A percentile compares a stretch with the other conserved stretches of the same genome.
Evolutionary conservation across 2,888 invertebrate genomes (phyloP).

Genomic region (Drosophila vallismaia): DNA sequence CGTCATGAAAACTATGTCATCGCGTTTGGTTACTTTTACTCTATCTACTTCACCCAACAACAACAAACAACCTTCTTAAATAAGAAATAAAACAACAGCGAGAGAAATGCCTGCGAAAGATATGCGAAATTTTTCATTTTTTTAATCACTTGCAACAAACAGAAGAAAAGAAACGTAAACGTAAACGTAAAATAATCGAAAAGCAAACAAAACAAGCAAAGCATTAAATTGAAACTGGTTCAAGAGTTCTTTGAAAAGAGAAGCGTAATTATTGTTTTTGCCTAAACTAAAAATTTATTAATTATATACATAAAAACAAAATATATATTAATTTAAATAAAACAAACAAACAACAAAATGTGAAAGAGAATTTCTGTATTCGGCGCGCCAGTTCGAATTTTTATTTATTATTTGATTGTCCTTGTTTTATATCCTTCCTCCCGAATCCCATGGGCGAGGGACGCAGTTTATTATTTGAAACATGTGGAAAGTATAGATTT

Average conservation of each 20-base stretch:
- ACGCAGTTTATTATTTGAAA: constrained; percentile 51
- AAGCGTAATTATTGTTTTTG: constrained; percentile 69
- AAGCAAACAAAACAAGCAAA: constrained; percentile 18
- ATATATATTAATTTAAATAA: constrained; percentile 51
- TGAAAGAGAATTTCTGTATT: constrained; percentile 50
- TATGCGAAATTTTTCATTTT: constrained; percentile 32
- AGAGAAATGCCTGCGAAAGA: constrained; percentile 42
- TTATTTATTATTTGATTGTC: constrained; percentile 26
- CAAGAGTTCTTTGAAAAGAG: constrained; percentile 31
- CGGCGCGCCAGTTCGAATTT: constrained; percentile 40
- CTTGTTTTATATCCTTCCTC: constrained; percentile 17
- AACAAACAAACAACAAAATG: constrained; percentile 44
- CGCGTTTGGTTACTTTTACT: constrained; percentile 59
- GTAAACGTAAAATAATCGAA: constrained; percentile 32
- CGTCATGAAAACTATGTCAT: constrained; percentile 69
- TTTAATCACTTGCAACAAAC: constrained; percentile 21
- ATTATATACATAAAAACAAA: constrained; percentile 67
- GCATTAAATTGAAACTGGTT: constrained; percentile 15
- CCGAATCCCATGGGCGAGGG: constrained; percentile 19
- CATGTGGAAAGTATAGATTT: constrained; percentile 38
- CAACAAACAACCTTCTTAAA: constrained; percentile 26
- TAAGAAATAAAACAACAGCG: constrained; percentile 47
- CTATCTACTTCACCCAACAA: constrained; percentile 43
- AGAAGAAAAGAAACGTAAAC: constrained; percentile 16
- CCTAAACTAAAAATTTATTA: constrained; percentile 68